These are phyloP conservation scores for Pitta sordida DNA, from an alignment of 2,113 vertebrate genomes.

Conservation along the genomic window DNA sequence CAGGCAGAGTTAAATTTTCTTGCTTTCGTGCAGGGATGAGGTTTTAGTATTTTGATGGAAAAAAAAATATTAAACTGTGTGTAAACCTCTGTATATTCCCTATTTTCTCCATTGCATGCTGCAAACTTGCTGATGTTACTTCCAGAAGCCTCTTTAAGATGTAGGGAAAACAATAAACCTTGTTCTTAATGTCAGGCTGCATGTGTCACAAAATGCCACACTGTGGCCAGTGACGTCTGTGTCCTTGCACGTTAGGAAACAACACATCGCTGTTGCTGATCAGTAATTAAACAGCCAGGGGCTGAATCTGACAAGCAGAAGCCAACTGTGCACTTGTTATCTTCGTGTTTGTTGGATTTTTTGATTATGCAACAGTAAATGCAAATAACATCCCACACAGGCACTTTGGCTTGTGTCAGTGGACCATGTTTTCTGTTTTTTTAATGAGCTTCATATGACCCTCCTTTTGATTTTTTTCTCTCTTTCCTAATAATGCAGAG, in stretches of 20 bases:
- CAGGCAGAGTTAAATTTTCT: neutral
- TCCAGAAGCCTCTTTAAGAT: neutral
- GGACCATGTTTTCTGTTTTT: neutral
- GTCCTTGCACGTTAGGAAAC: neutral
- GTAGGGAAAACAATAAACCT: neutral
- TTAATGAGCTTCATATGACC: neutral
- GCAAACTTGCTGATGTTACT: neutral
- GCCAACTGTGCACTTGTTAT: neutral
- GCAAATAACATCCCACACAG: neutral
- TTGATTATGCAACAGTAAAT: neutral
- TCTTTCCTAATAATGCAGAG: neutral
- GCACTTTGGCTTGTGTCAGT: neutral
- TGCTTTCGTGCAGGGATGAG: neutral
- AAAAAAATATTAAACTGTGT: neutral
- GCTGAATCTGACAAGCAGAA: neutral
- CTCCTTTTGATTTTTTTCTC: neutral
- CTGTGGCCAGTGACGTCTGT: accelerated
- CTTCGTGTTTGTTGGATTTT: neutral
- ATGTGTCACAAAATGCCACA: accelerated
- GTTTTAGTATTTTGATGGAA: neutral
- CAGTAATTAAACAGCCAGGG: neutral
- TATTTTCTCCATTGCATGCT: accelerated
- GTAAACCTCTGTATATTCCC: neutral
- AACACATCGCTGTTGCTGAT: accelerated
- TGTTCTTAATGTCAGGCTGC: neutral